These are phyloP conservation scores for Aricia artaxerxes DNA, from an alignment of 2,888 invertebrate species.

Conservation along the genomic window DNA sequence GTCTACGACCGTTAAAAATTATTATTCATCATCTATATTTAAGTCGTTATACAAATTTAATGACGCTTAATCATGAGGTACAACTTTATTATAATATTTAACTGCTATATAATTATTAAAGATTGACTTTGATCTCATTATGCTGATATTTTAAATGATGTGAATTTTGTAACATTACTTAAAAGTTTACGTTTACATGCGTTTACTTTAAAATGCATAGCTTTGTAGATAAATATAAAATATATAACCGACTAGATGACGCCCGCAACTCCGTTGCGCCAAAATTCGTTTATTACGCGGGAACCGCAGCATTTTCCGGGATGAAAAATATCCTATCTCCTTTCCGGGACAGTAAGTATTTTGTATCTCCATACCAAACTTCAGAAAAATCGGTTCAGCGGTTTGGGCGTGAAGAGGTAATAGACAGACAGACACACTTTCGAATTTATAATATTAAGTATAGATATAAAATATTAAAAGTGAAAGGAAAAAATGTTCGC, in stretches of 20 bases:
- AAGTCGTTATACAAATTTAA: conserved; percentile 2
- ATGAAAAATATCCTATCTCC: too few species aligned
- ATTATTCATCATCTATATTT: neutral
- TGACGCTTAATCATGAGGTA: neutral
- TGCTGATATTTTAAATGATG: neutral
- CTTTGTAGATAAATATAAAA: neutral
- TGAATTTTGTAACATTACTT: neutral
- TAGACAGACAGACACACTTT: too few species aligned
- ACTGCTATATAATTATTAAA: neutral
- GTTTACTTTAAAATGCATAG: neutral
- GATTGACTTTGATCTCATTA: neutral
- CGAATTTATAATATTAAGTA: too few species aligned
- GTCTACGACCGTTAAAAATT: neutral
- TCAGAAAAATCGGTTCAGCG: too few species aligned
- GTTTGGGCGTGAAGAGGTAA: too few species aligned
- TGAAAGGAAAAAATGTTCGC: conserved; percentile 6
- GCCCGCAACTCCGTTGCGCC: too few species aligned
- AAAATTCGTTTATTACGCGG: too few species aligned
- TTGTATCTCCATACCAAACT: too few species aligned
- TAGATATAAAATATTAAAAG: neutral
- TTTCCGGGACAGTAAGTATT: too few species aligned
- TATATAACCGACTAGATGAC: neutral
- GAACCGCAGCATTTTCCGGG: too few species aligned
- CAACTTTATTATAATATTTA: neutral
- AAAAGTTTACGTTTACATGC: neutral